Evolutionary conservation across 2,113 vertebrate species (phyloP).

Genomic region (Marmota flaviventris): DNA sequence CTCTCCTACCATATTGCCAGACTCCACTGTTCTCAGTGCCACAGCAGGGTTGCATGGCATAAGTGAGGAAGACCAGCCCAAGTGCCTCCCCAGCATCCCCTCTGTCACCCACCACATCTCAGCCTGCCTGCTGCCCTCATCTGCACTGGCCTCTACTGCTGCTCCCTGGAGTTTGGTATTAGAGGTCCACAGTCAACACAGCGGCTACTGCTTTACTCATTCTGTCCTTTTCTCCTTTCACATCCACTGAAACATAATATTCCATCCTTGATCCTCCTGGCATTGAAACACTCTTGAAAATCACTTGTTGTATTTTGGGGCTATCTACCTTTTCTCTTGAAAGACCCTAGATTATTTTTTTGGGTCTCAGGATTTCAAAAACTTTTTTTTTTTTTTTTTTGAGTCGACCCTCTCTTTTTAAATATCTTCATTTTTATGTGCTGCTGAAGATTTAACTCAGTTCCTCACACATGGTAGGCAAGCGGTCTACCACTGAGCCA

Average conservation of each 20-base stretch:
- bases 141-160: neutral
- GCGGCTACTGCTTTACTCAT: neutral
- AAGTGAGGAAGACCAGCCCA: neutral
- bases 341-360: neutral
- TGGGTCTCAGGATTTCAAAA: neutral
- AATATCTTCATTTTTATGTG: too few relatives aligned
- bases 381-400: too few relatives aligned
- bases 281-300: neutral
- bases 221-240: neutral
- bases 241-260: neutral
- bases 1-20: neutral
- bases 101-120: too few relatives aligned
- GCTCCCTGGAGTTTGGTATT: neutral
- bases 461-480: too few relatives aligned
- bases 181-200: neutral
- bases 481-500: too few relatives aligned
- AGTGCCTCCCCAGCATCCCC: neutral
- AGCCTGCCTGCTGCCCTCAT: rapidly evolving
- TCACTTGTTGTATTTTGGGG: neutral
- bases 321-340: neutral
- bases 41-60: neutral
- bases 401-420: too few relatives aligned
- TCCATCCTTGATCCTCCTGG: neutral
- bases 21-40: neutral
- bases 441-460: too few relatives aligned